These are phyloP conservation scores for Trichomalopsis sarcophagae DNA, from an alignment of 1,140 invertebrate species.

Conservation along the genomic window DNA sequence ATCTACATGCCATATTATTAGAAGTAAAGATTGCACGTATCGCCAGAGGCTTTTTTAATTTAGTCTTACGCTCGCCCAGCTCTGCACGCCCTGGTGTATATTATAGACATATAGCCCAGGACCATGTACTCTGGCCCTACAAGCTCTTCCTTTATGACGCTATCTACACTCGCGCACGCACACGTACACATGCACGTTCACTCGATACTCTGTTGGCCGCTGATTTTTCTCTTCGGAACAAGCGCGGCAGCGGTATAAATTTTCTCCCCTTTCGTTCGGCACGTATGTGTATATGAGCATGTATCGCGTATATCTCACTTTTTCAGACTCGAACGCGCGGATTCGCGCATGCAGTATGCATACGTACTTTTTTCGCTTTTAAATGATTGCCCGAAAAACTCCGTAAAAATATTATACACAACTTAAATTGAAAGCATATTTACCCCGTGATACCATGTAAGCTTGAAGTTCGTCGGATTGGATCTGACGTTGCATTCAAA, in stretches of 20 bases:
- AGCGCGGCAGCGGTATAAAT: background rate
- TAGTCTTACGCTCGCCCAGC: background rate
- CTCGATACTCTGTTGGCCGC: background rate
- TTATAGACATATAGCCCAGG: background rate
- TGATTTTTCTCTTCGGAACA: conserved; percentile 15
- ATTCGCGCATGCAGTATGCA: background rate
- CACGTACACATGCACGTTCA: background rate
- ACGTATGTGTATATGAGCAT: background rate
- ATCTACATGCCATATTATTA: conserved; percentile 3
- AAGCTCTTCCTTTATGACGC: background rate
- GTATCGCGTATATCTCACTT: background rate
- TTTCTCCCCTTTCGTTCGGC: background rate
- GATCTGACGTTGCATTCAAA: conserved; percentile 77
- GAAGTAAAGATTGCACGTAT: conserved; percentile 19
- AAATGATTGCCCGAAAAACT: no score
- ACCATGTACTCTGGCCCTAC: background rate
- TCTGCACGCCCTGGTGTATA: background rate
- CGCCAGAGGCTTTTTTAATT: conserved; percentile 40
- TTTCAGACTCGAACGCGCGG: background rate
- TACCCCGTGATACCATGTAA: conserved; percentile 80
- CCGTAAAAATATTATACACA: no score
- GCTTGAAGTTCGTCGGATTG: conserved; percentile 76
- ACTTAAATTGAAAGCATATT: conserved; percentile 54
- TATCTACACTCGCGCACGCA: background rate
- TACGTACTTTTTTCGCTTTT: background rate